Conservation (phyloP, 2,113 vertebrate species). For the Toxotes chatareus region DNA sequence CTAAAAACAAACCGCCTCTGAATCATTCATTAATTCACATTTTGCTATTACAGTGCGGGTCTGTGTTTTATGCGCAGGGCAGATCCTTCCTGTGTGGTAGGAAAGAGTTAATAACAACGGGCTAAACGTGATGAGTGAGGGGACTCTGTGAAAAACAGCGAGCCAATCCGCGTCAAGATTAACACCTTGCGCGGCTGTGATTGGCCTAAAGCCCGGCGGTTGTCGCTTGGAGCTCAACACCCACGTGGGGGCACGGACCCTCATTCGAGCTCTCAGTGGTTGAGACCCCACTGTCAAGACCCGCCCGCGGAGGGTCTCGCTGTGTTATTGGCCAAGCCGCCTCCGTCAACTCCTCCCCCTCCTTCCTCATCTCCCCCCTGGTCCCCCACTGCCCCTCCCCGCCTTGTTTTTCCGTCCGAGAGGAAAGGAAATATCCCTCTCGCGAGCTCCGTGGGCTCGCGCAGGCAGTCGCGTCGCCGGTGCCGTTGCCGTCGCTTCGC, state of each 20-base stretch:
- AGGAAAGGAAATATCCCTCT: conserved; percentile 83
- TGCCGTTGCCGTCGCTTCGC: conserved; percentile 50
- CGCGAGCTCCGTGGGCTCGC: conserved; percentile 72
- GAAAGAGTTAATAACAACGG: conserved; percentile 83
- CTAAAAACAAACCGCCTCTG: conserved; percentile 79
- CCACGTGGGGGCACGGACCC: conserved; percentile 82
- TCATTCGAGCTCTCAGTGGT: conserved; percentile 63
- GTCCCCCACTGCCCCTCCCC: conserved; percentile 9
- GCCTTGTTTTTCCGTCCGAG: conserved; percentile 78
- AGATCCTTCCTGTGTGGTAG: conserved; percentile 67
- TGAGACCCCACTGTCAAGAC: conserved; percentile 3
- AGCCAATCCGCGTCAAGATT: conserved; percentile 84
- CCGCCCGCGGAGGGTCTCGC: conserved; percentile 36
- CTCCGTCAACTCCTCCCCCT: conserved; percentile 2
- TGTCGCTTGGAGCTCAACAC: conserved; percentile 66
- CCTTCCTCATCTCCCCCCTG: neutral
- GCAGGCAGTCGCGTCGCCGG: conserved; percentile 58
- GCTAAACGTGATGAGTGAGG: conserved; percentile 81
- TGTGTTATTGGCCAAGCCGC: conserved; percentile 73
- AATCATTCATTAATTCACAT: conserved; percentile 82
- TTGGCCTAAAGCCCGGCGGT: conserved; percentile 71
- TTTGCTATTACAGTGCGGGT: conserved; percentile 74
- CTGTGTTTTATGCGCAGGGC: conserved; percentile 72
- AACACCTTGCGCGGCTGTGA: conserved; percentile 76
- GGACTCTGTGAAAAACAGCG: conserved; percentile 72